Conservation (phyloP, 2,888 invertebrate genomes). For the Antheraea assamensis region DNA sequence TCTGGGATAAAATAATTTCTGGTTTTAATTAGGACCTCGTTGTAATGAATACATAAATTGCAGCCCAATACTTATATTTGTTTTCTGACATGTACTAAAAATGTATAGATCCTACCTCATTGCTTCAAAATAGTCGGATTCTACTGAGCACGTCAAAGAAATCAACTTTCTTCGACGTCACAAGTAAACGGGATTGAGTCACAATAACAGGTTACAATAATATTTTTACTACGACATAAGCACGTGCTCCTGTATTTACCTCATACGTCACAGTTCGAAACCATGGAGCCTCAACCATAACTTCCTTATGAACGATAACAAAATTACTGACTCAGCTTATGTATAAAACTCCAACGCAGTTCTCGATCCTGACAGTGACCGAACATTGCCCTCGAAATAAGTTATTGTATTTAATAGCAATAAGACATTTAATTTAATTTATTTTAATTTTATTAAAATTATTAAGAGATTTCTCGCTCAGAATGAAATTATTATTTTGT, state of each 20-base stretch:
- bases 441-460: not conserved
- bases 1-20: too few relatives aligned
- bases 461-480: not conserved
- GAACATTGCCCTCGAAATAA: not conserved
- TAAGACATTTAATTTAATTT: not conserved
- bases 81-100: not conserved
- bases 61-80: too few relatives aligned
- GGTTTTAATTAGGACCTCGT: too few relatives aligned
- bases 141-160: not conserved
- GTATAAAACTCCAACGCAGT: too few relatives aligned
- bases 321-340: not conserved
- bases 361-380: not conserved
- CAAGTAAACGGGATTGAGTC: not conserved
- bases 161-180: not conserved
- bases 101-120: not conserved
- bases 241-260: not conserved
- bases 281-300: not conserved
- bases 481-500: slow-evolving; percentile 32
- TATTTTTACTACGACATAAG: not conserved
- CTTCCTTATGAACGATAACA: not conserved
- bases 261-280: slow-evolving; percentile 1
- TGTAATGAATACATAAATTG: too few relatives aligned
- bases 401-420: not conserved
- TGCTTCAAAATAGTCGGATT: not conserved
- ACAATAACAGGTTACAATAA: not conserved